A percentile compares a stretch with the other conserved stretches of the same genome.
Conservation (phyloP, 2,888 invertebrate species). For the Drosophila leonis region DNA sequence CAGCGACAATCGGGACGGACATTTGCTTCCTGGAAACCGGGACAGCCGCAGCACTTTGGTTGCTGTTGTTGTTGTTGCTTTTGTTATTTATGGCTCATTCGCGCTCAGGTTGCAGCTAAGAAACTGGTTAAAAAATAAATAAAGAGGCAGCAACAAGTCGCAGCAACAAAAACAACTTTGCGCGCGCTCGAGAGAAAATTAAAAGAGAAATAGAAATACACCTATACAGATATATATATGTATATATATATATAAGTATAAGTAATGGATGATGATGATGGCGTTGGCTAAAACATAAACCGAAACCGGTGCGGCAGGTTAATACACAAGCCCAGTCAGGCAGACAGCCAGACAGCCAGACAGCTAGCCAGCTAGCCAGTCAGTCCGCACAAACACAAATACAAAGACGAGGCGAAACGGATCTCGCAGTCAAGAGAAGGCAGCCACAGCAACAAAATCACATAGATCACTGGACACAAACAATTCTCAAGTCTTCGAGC, state of each 20-base stretch:
- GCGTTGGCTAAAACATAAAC: conserved; percentile 81
- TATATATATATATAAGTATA: conserved; percentile 37
- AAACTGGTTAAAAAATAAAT: conserved; percentile 78
- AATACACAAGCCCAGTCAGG: conserved; percentile 47
- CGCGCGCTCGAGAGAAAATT: conserved; percentile 74
- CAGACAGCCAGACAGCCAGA: conserved; percentile 11
- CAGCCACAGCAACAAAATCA: conserved; percentile 9
- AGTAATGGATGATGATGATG: conserved; percentile 63
- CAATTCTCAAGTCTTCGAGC: conserved; percentile 13
- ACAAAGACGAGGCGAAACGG: conserved; percentile 22
- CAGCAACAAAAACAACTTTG: conserved; percentile 51
- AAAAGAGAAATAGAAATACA: conserved; percentile 81
- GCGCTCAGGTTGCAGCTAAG: conserved; percentile 77
- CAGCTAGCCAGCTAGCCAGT: conserved; percentile 18
- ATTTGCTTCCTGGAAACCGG: conserved; percentile 79
- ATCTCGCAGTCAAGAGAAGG: conserved; percentile 27
- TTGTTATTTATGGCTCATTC: conserved; percentile 79
- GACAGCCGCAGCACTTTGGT: conserved; percentile 57
- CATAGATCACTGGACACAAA: conserved; percentile 15
- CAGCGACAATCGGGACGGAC: conserved; percentile 53
- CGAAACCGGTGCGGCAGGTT: conserved; percentile 84
- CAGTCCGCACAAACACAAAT: conserved; percentile 23
- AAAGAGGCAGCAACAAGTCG: conserved; percentile 71
- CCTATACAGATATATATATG: conserved; percentile 16
- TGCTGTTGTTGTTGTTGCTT: conserved; percentile 42